A percentile compares a stretch with the other conserved stretches of the same genome.
phyloP scores from a whole-genome alignment of 2,113 vertebrate species.

The Telmatochromis sp. region DNA sequence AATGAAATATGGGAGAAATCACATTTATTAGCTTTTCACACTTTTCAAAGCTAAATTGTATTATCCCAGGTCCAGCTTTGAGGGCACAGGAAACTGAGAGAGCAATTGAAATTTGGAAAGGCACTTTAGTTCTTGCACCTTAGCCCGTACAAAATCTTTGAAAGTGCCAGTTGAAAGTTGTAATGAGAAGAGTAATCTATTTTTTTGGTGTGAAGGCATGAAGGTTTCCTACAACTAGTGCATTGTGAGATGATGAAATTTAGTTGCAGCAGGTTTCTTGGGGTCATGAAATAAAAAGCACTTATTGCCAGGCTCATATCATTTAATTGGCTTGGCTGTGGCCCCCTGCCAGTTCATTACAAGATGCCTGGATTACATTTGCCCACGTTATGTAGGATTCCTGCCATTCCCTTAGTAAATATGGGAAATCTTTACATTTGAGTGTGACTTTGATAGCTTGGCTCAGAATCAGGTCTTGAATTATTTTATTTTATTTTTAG shows the following conservation, averaged over 20 bases:
- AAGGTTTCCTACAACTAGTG: not conserved
- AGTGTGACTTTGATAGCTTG: not conserved
- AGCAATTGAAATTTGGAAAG: not conserved
- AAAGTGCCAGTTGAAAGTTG: not conserved
- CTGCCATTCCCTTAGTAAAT: not conserved
- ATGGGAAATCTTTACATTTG: not conserved
- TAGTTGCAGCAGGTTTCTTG: constrained; percentile 9
- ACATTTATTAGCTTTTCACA: not conserved
- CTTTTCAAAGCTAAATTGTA: not conserved
- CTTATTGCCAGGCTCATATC: constrained; percentile 35
- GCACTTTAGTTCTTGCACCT: not conserved
- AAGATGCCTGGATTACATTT: not conserved
- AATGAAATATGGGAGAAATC: not conserved
- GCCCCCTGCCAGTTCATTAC: constrained; percentile 19
- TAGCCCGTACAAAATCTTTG: not conserved
- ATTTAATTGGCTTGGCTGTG: constrained; percentile 40
- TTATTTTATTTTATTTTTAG: not conserved
- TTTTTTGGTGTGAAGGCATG: not conserved
- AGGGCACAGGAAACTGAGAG: not conserved
- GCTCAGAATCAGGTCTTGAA: not conserved
- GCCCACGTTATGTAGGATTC: not conserved
- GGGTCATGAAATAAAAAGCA: constrained; percentile 37
- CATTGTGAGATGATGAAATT: constrained; percentile 29
- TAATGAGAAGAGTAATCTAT: not conserved
- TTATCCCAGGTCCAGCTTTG: not conserved